Evolutionary conservation across 2,888 invertebrate species (phyloP).

Genomic region (Lamellibrachia satsuma): DNA sequence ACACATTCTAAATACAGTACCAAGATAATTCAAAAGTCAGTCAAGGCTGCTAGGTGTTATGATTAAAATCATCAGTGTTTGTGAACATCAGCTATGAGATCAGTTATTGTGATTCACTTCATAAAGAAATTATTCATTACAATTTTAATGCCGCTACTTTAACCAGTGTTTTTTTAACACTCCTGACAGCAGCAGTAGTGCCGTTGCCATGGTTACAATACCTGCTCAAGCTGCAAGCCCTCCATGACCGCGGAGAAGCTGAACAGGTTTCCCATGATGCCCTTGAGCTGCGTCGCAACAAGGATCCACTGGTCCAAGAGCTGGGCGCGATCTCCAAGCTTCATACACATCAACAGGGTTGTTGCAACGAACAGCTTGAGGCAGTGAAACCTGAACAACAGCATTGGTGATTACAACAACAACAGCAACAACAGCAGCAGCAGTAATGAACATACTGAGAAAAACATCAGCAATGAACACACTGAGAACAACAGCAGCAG

Average conservation of each 20-base stretch:
- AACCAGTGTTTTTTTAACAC: neutral
- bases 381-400: slow-evolving; percentile 78
- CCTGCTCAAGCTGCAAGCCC: slow-evolving; percentile 87
- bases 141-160: no score
- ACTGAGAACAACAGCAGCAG: neutral
- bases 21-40: no score
- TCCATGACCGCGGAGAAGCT: slow-evolving; percentile 92
- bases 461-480: neutral
- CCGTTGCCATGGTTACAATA: slow-evolving; percentile 59
- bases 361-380: slow-evolving; percentile 87
- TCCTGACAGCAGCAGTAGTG: neutral
- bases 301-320: slow-evolving; percentile 93
- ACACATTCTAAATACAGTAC: no score
- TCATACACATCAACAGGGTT: slow-evolving; percentile 85
- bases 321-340: slow-evolving; percentile 76
- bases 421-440: neutral
- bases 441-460: neutral
- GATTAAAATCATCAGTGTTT: no score
- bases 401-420: neutral
- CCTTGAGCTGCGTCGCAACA: slow-evolving; percentile 89
- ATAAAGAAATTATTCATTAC: no score
- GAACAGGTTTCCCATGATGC: slow-evolving; percentile 88
- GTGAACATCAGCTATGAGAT: no score
- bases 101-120: no score
- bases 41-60: no score